Evolutionary conservation across 92 coral and sea anemone species (phyloP), one percentile per base, ranked within the genome.

Genomic region (Porites cylindrica): DNA sequence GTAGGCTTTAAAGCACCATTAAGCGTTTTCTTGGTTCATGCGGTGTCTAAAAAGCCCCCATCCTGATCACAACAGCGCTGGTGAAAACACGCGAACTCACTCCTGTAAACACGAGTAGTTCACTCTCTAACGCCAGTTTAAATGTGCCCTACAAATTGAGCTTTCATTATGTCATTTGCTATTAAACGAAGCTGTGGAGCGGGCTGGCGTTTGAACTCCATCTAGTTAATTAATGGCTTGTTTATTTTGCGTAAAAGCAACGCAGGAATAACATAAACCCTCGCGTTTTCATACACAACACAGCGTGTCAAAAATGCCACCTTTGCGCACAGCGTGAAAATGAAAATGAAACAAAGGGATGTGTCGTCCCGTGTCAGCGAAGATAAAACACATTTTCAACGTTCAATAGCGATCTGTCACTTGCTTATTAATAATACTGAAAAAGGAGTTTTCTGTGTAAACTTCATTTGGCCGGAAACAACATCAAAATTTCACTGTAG

Each of bases 391-490:
- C 58, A 83, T 20, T 83, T 83, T 83, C 87, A 83, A 83, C 87
- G 87, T 73, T 24, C 72, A 73, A 83, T 24, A 20, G 62, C 87
- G 75, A 83, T 83, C 87, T 83, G 87, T 83, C 87, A 83, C 62
- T 74, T 66, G 53, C 87, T 67, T 20, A 83, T 83, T 83, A 72
- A 83, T 72, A 61, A 72, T 51, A 16, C 72, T 61, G 87, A 12
- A 50, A 79, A 81, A n/a, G 47, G 20, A 65, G 87, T 72, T 75
- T 83, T 75, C 87, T 83, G 60, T 83, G 80, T 83, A 83, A 83
- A 73, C 79, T 75, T 1, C 63, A 20, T 24, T 6, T 23, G 26
- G 51, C 87, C 79, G 87, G 87, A 83, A 83, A 83, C 64, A 83
- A 43, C 51, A 65, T 4, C 20, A 47, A 61, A 54, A 7, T 60